A percentile compares a stretch with the other conserved stretches of the same genome.
Evolutionary conservation across 2,888 invertebrate genomes (phyloP).

Genomic region (Heliconius ismenius): DNA sequence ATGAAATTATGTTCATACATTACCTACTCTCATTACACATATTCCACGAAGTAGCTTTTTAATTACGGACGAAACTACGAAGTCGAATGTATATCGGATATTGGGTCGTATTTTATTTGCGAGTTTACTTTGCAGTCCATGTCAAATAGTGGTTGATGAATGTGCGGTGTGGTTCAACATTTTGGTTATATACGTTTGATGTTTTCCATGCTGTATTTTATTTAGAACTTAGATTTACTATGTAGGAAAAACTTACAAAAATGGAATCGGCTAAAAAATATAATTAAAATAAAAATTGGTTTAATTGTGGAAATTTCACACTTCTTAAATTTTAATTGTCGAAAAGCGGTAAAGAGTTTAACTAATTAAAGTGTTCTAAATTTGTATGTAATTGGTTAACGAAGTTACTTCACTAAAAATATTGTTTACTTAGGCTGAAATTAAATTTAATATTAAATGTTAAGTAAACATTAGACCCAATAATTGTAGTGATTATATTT

Average conservation of each 20-base stretch:
- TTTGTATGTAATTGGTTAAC: not conserved
- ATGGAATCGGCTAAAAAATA: not conserved
- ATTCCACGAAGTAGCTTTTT: slow-evolving; percentile 17
- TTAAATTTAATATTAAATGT: not conserved
- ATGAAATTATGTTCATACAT: not conserved
- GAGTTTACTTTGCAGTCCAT: slow-evolving; percentile 25
- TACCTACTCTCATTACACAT: slow-evolving; percentile 3
- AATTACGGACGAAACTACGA: slow-evolving; percentile 18
- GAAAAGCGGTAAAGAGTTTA: not conserved
- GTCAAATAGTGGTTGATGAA: slow-evolving; percentile 27
- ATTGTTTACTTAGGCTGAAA: not conserved
- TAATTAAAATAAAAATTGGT: not conserved
- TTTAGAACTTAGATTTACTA: slow-evolving; percentile 2
- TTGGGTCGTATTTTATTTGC: slow-evolving; percentile 24
- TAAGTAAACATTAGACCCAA: not conserved
- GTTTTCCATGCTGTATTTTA: slow-evolving; percentile 11
- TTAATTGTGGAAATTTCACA: not conserved
- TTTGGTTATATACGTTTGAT: slow-evolving; percentile 18
- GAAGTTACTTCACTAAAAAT: not conserved
- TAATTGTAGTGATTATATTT: not conserved
- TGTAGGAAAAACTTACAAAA: not conserved
- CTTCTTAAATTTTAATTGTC: not conserved
- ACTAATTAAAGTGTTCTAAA: too few relatives aligned
- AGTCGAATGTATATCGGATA: slow-evolving; percentile 23
- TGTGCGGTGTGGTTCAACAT: slow-evolving; percentile 22